Base-by-base conservation (phyloP, 2,113 vertebrate species). In the Aptenodytes forsteri region DNA sequence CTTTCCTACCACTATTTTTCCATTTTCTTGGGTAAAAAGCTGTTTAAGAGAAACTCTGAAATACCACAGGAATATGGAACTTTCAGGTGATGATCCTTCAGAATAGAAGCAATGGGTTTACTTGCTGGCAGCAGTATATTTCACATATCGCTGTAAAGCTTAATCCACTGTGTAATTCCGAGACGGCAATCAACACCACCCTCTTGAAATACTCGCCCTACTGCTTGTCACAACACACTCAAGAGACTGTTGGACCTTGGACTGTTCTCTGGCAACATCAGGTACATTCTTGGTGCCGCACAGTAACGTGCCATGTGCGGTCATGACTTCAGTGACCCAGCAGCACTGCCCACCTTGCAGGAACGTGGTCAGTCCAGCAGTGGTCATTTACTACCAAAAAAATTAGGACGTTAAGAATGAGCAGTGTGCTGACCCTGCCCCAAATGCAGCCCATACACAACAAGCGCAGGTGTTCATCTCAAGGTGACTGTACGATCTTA, bases 301-400 rank as follows among this genome's bases (percentile, higher is more conserved):
- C 4, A 12, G 66, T 6, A 26, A 58, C 0, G 2, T 69, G 72
- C 30, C 64, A 38, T 0, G 11, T 17, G 19, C 15, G 32, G 44
- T 5, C 75, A 11, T 25, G 44, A 32, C 52, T 85, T 38, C 34
- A 46, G 66, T 5, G 50, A 61, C 46, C 25, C 72, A 75, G 18
- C 44, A 89, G 61, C 59, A 15, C 14, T 20, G 50, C 59, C 22
- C 49, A 52, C 17, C 36, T 40, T 23, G 47, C 19, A 16, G 4
- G 13, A 59, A 75, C 59, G 42, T 69, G 47, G 16, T 11, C 77
- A 81, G 54, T 19, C 27, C 42, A 21, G 49, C 77, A 93, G 49
- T 6, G 20, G 72, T 25, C 27, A 70, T 30, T 72, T 47, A 69
- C 10, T 54, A 15, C 42, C 50, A 62, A 81, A 73, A 44, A n/a